phyloP scores from a whole-genome alignment of 2,797 vertebrate species.

The Lagorchestes hirsutus region DNA sequence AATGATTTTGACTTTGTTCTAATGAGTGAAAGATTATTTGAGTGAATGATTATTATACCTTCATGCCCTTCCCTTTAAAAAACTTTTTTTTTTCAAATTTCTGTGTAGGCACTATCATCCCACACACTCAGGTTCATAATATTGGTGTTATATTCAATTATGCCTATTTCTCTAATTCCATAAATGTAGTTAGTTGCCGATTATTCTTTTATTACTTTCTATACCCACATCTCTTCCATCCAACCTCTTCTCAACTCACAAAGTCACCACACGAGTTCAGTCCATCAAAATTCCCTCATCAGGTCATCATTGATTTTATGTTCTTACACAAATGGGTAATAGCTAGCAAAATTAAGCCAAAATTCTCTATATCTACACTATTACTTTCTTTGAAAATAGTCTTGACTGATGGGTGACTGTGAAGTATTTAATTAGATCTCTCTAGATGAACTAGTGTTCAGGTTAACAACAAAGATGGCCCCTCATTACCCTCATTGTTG shows the following conservation, averaged over 20 bases:
- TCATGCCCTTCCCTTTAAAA: not conserved
- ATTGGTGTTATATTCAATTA: not conserved
- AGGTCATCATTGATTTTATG: not conserved
- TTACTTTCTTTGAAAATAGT: no score
- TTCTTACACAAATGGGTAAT: no score
- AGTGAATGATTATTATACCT: not conserved
- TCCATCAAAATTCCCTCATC: not conserved
- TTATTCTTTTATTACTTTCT: not conserved
- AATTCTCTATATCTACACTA: no score
- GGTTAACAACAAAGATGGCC: no score
- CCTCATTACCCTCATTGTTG: no score
- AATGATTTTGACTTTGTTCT: not conserved
- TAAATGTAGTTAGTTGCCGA: no score
- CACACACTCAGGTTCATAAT: not conserved
- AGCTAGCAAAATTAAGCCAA: no score
- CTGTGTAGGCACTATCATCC: not conserved
- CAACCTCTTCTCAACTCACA: not conserved
- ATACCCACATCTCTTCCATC: not conserved
- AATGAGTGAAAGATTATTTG: not conserved
- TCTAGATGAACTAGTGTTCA: no score
- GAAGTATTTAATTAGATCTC: no score
- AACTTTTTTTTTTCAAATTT: not conserved
- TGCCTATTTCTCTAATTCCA: not conserved
- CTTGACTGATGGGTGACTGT: no score
- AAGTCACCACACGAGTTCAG: not conserved